phyloP scores from a whole-genome alignment of 2,113 vertebrate species.

The Callospermophilus lateralis region DNA sequence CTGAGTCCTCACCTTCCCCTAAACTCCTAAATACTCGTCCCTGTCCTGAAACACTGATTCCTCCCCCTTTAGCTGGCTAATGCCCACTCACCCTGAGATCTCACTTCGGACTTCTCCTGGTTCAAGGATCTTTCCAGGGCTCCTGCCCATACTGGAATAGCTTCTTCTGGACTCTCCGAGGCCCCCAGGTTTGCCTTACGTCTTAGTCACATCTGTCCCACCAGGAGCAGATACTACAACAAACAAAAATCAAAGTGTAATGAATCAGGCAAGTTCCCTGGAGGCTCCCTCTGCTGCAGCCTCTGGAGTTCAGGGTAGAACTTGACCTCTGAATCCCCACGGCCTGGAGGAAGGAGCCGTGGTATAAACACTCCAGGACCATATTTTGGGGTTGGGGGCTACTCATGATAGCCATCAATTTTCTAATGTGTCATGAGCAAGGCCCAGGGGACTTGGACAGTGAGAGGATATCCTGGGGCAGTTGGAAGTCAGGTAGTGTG shows the following conservation, averaged over 20 bases:
- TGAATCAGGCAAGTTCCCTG: not conserved
- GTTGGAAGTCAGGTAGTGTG: not conserved
- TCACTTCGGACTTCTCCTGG: not conserved
- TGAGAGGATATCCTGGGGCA: not conserved
- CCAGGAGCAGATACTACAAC: not conserved
- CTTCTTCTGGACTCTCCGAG: not conserved
- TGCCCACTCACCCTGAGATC: not conserved
- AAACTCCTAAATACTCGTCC: not conserved
- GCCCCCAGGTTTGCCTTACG: not conserved
- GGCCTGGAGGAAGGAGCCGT: not conserved
- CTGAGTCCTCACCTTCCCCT: not conserved
- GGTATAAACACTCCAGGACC: not conserved
- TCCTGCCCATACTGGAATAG: not conserved
- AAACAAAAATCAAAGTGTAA: not conserved
- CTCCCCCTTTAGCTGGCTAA: not conserved
- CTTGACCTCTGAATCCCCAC: not conserved
- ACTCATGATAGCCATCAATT: not conserved
- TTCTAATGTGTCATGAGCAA: not conserved
- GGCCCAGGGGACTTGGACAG: not conserved
- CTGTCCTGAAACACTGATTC: not conserved
- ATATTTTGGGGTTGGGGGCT: too few relatives aligned
- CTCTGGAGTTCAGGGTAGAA: not conserved
- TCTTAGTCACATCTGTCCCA: not conserved
- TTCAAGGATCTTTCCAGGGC: not conserved
- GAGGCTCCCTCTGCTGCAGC: not conserved